phyloP scores from a whole-genome alignment of 1,140 invertebrate genomes.

The Pseudoatta argentina region DNA sequence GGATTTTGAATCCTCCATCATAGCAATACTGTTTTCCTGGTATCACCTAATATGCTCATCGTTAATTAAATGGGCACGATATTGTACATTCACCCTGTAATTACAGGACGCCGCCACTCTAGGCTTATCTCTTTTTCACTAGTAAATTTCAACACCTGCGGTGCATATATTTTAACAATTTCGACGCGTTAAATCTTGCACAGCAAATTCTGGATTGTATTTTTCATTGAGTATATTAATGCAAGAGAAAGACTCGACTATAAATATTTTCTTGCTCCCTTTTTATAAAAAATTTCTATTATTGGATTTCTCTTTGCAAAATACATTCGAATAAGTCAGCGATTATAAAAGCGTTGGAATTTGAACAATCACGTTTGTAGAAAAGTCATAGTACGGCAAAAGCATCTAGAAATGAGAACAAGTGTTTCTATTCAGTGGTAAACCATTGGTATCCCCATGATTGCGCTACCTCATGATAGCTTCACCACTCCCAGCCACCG shows the following conservation, averaged over 20 bases:
- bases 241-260: neutral
- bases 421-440: conserved; percentile 3
- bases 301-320: neutral
- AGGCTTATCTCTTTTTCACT: neutral
- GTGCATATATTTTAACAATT: neutral
- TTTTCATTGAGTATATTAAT: neutral
- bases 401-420: conserved; percentile 5
- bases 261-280: neutral
- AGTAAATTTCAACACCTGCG: neutral
- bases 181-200: neutral
- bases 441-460: conserved; percentile 26
- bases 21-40: conserved; percentile 11
- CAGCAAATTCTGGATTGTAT: neutral
- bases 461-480: conserved; percentile 40
- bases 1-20: conserved; percentile 4
- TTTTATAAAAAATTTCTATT: neutral
- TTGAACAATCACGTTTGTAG: neutral
- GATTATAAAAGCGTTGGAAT: neutral
- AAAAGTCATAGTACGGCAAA: conserved; percentile 27
- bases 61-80: conserved; percentile 40
- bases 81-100: conserved; percentile 25
- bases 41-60: conserved; percentile 20
- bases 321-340: neutral
- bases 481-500: conserved; percentile 70
- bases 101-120: conserved; percentile 1